Evolutionary conservation across 2,888 invertebrate species (phyloP).

Genomic region (Strigamia crassipes): DNA sequence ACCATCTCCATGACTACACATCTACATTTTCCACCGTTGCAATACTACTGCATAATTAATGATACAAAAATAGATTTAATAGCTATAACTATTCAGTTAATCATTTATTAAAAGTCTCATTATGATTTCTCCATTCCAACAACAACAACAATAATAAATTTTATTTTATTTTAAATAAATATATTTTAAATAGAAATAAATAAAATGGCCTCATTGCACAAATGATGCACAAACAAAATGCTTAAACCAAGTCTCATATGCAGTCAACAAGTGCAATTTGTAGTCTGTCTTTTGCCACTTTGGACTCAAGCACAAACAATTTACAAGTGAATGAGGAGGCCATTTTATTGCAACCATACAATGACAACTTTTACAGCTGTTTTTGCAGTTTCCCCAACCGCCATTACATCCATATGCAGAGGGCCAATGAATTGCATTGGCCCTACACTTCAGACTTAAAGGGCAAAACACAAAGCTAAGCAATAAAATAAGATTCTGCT

Average conservation of each 20-base stretch:
- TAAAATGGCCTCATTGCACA: not conserved
- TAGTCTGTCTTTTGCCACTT: slow-evolving; percentile 35
- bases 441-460: slow-evolving; percentile 4
- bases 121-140: no score
- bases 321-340: slow-evolving; percentile 27
- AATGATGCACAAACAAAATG: not conserved
- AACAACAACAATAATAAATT: no score
- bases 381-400: slow-evolving; percentile 17
- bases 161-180: no score
- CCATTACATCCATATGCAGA: slow-evolving; percentile 27
- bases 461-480: slow-evolving; percentile 1
- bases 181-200: not conserved
- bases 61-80: not conserved
- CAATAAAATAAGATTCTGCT: not conserved
- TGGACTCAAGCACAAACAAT: slow-evolving; percentile 18
- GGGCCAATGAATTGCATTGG: slow-evolving; percentile 17
- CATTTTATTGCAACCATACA: slow-evolving; percentile 32
- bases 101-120: no score
- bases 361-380: slow-evolving; percentile 35
- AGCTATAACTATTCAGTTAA: not conserved
- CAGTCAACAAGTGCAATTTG: slow-evolving; percentile 28
- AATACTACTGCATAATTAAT: not conserved
- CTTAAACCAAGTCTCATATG: not conserved
- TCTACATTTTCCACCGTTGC: not conserved
- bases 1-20: not conserved